Evolutionary conservation across 1,140 invertebrate genomes (phyloP), one percentile per base, ranked within the genome.

Genomic region (Drosophila watanabei): DNA sequence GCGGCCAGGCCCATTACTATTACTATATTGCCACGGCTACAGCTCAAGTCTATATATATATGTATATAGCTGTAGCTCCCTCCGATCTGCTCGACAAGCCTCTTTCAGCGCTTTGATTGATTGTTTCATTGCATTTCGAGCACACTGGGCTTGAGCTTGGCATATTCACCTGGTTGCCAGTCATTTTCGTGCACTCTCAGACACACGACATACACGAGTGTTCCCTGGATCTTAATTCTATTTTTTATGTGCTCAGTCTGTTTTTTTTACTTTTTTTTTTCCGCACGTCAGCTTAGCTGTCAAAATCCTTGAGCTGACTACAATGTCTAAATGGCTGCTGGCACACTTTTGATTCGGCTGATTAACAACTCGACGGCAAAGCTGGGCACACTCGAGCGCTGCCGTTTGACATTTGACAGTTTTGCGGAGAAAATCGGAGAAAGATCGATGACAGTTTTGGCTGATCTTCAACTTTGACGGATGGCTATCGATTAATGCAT

Each of bases 121-220:
- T 89, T 89, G 82, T 89, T 89, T 89, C 86, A 89, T 89, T 86
- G 86, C 86, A 77, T 90, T 79, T 82, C 63, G 66, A 79, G 80
- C 75, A 75, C 82, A 71, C 87, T 62, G 64, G 57, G 70, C 56
- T 72, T 72, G 54, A 73, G 75, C 57, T 78, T 77, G 85, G 70
- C 85, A 82, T 80, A 85, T 85, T 71, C 86, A 85, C 71, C 86
- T 79, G 65, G 80, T 64, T 73, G 72, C 58, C 69, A 59, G 71
- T 82, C 79, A 71, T 64, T 71, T 37, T 51, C 62, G 68, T 69
- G 68, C 41, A 64, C 54, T 76, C 62, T 58, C 61, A 79, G 59
- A 60, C 80, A 87, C 62, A 48, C 86, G 77, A 80, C 79, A 82
- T 2, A 11, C 28, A 10, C 14, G 46, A 39, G 37, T 39, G 37